phyloP scores from a whole-genome alignment of 2,113 vertebrate species.

The Eulacestoma nigropectus region DNA sequence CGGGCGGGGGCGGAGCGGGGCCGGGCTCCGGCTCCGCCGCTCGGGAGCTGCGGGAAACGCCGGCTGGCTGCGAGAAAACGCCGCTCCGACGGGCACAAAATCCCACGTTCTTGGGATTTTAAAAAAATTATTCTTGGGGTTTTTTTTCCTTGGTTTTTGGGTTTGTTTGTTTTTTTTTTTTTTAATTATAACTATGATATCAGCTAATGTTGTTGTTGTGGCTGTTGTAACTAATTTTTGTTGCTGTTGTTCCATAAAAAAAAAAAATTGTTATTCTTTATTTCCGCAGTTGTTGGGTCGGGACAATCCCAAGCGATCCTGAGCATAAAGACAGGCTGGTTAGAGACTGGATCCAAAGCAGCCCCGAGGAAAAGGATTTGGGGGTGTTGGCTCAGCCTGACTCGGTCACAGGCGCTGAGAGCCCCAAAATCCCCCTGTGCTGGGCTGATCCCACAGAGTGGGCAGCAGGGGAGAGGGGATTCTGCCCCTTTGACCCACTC shows the following conservation, averaged over 20 bases:
- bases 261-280: no score
- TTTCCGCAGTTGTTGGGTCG: background rate
- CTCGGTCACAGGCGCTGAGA: background rate
- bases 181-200: fast-evolving
- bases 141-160: no score
- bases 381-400: background rate
- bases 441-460: background rate
- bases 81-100: background rate
- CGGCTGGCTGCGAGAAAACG: background rate
- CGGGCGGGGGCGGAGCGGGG: background rate
- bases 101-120: fast-evolving
- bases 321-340: background rate
- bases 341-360: background rate
- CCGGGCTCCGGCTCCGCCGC: background rate
- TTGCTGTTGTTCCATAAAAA: background rate
- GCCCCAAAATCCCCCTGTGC: background rate
- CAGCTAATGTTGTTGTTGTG: no score
- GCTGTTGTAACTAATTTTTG: background rate
- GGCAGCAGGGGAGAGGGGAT: background rate
- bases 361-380: background rate
- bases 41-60: background rate
- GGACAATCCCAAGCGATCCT: background rate
- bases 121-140: background rate
- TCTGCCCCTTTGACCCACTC: background rate
- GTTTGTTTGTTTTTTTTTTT: background rate